phyloP scores from a whole-genome alignment of 1,140 invertebrate genomes.

The Batillaria attramentaria region DNA sequence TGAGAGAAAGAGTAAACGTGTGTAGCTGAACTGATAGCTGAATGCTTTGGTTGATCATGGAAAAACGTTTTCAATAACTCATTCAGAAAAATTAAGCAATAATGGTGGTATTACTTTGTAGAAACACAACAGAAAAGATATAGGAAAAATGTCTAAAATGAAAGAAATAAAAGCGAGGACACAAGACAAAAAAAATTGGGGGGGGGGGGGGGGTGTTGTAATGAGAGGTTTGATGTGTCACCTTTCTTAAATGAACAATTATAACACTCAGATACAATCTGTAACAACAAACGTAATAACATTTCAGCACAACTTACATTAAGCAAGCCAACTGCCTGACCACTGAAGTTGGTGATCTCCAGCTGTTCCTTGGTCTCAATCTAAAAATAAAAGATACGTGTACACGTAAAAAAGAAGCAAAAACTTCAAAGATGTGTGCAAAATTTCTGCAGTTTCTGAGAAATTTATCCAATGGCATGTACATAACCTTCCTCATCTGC shows the following conservation, averaged over 20 bases:
- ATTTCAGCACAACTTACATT: constrained; percentile 74
- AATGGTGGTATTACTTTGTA: not conserved
- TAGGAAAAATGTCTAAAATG: too few species aligned
- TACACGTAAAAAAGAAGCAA: not conserved
- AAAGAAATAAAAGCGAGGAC: too few species aligned
- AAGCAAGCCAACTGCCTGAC: constrained; percentile 75
- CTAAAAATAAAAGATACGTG: constrained; percentile 50
- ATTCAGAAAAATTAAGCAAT: too few species aligned
- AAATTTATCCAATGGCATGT: not conserved
- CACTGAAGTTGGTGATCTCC: constrained; percentile 75
- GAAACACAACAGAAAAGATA: too few species aligned
- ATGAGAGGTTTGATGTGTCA: not conserved
- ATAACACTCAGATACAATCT: not conserved
- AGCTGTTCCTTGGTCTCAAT: constrained; percentile 76
- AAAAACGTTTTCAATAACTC: too few species aligned
- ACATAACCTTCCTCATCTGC: too few species aligned
- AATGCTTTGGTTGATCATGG: too few species aligned
- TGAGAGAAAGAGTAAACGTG: too few species aligned
- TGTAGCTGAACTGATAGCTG: too few species aligned
- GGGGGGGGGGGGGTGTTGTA: too few species aligned
- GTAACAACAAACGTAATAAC: not conserved
- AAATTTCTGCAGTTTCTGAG: not conserved
- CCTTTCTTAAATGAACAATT: not conserved
- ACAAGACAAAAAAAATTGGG: too few species aligned
- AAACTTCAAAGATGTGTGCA: not conserved